Evolutionary conservation across 1,140 invertebrate species (phyloP), one percentile per base, ranked within the genome.

Genomic region (Aphaenogaster ashmeadi): DNA sequence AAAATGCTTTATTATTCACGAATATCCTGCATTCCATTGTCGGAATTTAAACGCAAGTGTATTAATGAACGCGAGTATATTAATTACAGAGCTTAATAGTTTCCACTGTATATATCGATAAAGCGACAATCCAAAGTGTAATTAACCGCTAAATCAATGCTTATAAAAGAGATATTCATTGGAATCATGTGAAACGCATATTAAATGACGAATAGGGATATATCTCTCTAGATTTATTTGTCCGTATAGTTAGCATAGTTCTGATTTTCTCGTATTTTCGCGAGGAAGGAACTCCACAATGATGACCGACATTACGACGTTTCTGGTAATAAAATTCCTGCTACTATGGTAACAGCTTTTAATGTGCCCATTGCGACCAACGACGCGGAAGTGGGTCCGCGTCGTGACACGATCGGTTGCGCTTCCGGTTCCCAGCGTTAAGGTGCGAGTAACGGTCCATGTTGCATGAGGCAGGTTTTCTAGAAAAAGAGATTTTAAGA

Each of bases 321-420:
- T 69, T 33, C 38, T 47, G 15, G 52, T 67, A 91, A 93, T 92
- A 92, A 92, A 88, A 89, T 91, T 89, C 62, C 38, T 74, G 88
- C 58, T 89, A 89, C 87, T 88, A 93, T 93, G 91, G 87, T 87
- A 93, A 90, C 90, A 89, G 47, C 80, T 72, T 88, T 92, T 92
- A 91, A 93, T 91, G 90, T 88, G 87, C 83, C 83, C 64, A 67
- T 13, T 36, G 72, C 77, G 75, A 56, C 11, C 81, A 88, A 67
- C 78, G 83, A 88, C 64, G 81, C 47, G 87, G 86, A 92, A 92
- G 90, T 67, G 58, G 85, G 11, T 75, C 41, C 50, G 41, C 21
- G 58, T n/a, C 47, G 33, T 18, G 33, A 77, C 71, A 52, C 33
- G 47, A 50, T 13, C 54, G 50, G 56, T 54, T 56, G 33, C 44